Evolutionary conservation across 2,888 invertebrate species (phyloP), one percentile per base, ranked within the genome.

Genomic region (Nymphalis urticae): DNA sequence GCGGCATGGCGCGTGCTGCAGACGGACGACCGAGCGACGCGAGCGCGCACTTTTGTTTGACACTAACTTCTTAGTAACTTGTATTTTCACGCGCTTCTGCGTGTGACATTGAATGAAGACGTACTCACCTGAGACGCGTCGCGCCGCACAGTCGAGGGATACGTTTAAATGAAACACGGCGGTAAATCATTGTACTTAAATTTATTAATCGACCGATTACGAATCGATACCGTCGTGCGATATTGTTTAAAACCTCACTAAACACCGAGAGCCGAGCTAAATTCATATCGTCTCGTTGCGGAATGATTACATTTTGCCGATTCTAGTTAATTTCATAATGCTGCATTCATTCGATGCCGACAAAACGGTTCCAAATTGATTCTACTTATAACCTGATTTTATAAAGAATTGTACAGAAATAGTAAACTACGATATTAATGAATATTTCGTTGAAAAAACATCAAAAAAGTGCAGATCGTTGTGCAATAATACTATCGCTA

Each of bases 341-440:
- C 87, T 80, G 86, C 78, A 82, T 83, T 84, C 54, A 81, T 84
- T 82, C 74, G 82, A 81, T 80, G 84, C 88, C 85, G 88, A 89
- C 87, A 92, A 92, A 91, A 91, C 87, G 82, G 84, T 82, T 91
- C 88, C 85, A 92, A 92, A 92, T 91, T 90, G 91, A 92, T 91
- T 91, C 67, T 88, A 85, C 79, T 86, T 66, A 69, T 87, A 84
- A 90, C 90, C 85, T 90, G 92, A 92, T 92, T 92, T 88, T 87
- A 88, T 87, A 88, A 88, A 89, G 85, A 87, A 86, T 87, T 90
- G 87, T 86, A 88, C 82, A 87, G 86, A 85, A 83, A 89, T 88
- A 87, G 85, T 87, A 88, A 86, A 88, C 79, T 88, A 86, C 82
- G 85, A 88, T 84, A 88, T 85, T 66, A 83, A 85, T 90, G 90